Evolutionary conservation across 2,888 invertebrate species (phyloP).

Genomic region (Frankliniella fusca): DNA sequence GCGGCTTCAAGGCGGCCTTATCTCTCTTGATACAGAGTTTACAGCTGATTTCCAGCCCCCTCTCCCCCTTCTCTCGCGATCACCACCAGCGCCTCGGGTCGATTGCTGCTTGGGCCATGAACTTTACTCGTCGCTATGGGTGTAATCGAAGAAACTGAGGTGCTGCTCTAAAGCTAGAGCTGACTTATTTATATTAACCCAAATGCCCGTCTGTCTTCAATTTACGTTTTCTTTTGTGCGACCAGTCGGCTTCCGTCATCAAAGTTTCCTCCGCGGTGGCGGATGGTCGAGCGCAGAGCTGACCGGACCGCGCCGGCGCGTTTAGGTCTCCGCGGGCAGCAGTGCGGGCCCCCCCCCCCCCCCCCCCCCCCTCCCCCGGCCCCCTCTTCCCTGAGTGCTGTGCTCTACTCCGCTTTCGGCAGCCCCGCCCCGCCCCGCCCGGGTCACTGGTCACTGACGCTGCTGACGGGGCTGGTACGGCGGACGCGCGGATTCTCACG

Average conservation of each 20-base stretch:
- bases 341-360: neutral
- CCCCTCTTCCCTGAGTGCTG: neutral
- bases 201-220: neutral
- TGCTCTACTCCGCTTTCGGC: neutral
- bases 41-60: neutral
- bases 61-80: neutral
- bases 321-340: neutral
- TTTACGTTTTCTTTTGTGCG: neutral
- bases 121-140: too few species aligned
- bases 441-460: too few species aligned
- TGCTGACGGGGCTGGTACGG: too few species aligned
- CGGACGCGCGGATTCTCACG: too few species aligned
- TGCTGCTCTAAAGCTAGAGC: too few species aligned
- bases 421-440: neutral
- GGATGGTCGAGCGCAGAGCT: neutral
- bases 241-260: neutral
- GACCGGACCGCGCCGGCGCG: neutral
- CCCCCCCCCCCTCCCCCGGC: neutral
- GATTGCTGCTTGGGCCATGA: neutral
- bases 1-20: neutral
- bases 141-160: too few species aligned
- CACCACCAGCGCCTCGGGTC: neutral
- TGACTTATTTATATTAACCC: too few species aligned
- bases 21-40: neutral
- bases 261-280: neutral